Conservation (phyloP, 2,888 invertebrate genomes). For the Scaptomyza reducta region DNA sequence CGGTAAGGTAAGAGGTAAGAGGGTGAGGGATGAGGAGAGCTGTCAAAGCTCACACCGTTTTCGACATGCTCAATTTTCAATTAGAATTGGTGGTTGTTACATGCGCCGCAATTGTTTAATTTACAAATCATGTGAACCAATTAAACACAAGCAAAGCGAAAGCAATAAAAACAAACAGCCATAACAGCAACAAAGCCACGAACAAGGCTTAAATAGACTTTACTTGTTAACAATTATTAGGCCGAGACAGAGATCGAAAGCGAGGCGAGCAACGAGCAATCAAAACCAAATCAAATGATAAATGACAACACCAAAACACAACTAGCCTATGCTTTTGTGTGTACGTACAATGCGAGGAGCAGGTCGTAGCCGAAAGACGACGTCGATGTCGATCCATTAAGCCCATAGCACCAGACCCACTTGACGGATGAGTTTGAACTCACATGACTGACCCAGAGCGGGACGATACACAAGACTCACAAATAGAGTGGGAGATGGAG, state of each 20-base stretch:
- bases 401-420: conserved; percentile 72
- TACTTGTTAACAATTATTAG: conserved; percentile 83
- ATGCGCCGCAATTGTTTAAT: conserved; percentile 81
- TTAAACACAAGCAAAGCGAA: conserved; percentile 59
- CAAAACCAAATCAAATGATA: conserved; percentile 82
- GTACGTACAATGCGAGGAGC: conserved; percentile 37
- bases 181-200: conserved; percentile 50
- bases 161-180: conserved; percentile 39
- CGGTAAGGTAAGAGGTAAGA: not conserved
- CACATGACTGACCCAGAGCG: conserved; percentile 81
- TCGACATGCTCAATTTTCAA: conserved; percentile 76
- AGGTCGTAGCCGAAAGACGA: conserved; percentile 41
- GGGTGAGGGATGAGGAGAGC: conserved; percentile 29
- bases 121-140: conserved; percentile 82
- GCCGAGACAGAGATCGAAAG: conserved; percentile 30
- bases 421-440: conserved; percentile 84
- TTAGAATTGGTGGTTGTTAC: conserved; percentile 67
- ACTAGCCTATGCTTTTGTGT: conserved; percentile 62
- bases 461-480: conserved; percentile 22
- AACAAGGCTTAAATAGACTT: conserved; percentile 81
- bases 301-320: conserved; percentile 81
- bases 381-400: conserved; percentile 76
- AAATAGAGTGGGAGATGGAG: conserved; percentile 16
- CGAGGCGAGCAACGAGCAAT: conserved; percentile 54
- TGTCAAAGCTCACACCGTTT: conserved; percentile 74